Base-by-base conservation (phyloP, 2,888 invertebrate species). In the Cryptocephalus primarius region DNA sequence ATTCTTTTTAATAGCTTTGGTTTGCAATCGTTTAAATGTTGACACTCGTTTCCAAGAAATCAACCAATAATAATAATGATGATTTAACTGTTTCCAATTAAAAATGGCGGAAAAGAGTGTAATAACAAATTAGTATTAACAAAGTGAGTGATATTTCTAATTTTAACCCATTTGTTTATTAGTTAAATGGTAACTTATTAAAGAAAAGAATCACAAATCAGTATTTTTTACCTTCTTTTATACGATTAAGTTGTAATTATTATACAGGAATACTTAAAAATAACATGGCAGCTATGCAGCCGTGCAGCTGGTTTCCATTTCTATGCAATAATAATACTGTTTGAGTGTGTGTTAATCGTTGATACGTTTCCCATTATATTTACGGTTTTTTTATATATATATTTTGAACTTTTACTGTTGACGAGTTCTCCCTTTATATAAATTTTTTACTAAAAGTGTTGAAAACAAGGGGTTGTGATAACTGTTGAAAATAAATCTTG, bases 161-260 rank as follows among this genome's bases (percentile, higher is more conserved):
- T 57, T 51, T 57, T 57, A 49, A 52, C 50, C 47, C 55, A 54
- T 53, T 48, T 22, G 22, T 49, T 48, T 53, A 47, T 49, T 51
- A 48, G 48, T 50, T 60, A 61, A 60, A 58, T 51, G 55, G 42
- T 55, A 55, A 55, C 51, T 55, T 53, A 55, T 55, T 53, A 34
- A 46, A 48, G 22, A 22, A 22, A 22, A 22, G 22, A 55, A 48
- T 53, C 51, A 45, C 45, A 65, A 67, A 68, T 67, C 70, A 69
- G 70, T 70, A 69, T 70, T 70, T 67, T 67, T 67, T 64, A 66
- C 63, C 57, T 63, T 66, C 65, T 64, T 62, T 60, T 50, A 48
- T 36, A 36, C 12, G 45, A 48, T 22, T 22, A 22, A 22, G 22
- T 22, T 22, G 22, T 22, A 46, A 41, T 46, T 43, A 47, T 46